These are phyloP conservation scores for Pelecanus crispus DNA, from an alignment of 2,113 vertebrate species.

Conservation along the genomic window DNA sequence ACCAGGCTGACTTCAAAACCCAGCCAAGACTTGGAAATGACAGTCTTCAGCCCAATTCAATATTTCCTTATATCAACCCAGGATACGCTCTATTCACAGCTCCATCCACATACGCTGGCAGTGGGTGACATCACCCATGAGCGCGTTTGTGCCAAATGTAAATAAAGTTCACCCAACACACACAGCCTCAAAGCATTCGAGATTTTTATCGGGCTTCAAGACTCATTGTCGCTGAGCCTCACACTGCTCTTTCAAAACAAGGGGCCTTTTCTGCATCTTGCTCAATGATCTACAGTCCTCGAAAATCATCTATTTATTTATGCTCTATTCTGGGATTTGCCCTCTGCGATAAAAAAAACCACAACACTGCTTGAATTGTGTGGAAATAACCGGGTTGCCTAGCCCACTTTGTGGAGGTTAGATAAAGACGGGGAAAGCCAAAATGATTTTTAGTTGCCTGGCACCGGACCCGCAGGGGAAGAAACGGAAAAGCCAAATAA, in stretches of 20 bases:
- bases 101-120: conserved; percentile 18
- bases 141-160: conserved; percentile 42
- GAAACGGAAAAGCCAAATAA: not conserved
- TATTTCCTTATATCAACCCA: conserved; percentile 1
- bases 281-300: conserved; percentile 74
- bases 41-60: not conserved
- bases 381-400: conserved; percentile 13
- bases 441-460: conserved; percentile 20
- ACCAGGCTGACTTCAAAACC: not conserved
- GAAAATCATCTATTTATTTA: conserved; percentile 71
- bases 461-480: not conserved
- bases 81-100: conserved; percentile 44
- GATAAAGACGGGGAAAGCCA: conserved; percentile 34
- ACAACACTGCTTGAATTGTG: conserved; percentile 35
- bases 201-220: conserved; percentile 52
- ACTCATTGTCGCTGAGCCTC: conserved; percentile 62
- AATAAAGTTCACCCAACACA: conserved; percentile 63
- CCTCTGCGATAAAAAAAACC: conserved; percentile 34
- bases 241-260: conserved; percentile 67
- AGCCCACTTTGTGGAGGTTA: conserved; percentile 2
- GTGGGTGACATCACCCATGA: conserved; percentile 41
- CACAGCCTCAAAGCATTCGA: conserved; percentile 55
- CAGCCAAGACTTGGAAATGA: not conserved
- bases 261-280: conserved; percentile 66
- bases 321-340: conserved; percentile 58